phyloP scores from a whole-genome alignment of 2,113 vertebrate species.

The Natator depressus region DNA sequence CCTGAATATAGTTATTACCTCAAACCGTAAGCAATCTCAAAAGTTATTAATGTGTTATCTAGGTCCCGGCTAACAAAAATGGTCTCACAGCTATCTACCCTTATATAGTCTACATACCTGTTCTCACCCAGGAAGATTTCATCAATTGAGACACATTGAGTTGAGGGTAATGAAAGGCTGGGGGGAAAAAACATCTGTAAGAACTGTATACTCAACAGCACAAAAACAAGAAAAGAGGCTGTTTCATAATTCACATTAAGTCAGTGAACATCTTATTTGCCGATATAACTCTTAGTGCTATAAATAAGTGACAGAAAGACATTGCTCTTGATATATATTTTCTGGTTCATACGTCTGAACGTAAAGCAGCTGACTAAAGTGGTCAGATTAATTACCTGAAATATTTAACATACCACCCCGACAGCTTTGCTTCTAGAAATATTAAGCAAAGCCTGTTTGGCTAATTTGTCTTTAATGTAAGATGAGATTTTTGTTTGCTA shows the following conservation, averaged over 20 bases:
- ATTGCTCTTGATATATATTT: accelerated
- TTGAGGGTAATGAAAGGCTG: constrained; percentile 95
- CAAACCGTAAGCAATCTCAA: constrained; percentile 24
- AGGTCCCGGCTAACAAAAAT: constrained; percentile 24
- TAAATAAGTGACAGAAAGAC: neutral
- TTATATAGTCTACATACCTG: constrained; percentile 82
- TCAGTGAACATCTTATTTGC: constrained; percentile 52
- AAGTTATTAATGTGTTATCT: neutral
- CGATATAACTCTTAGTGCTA: constrained; percentile 40
- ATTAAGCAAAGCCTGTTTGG: neutral
- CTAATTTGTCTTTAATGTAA: neutral
- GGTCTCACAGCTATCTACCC: neutral
- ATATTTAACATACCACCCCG: neutral
- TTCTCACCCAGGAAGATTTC: constrained; percentile 95
- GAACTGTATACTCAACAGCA: constrained; percentile 30
- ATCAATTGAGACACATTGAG: constrained; percentile 91
- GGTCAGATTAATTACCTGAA: constrained; percentile 37
- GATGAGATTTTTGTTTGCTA: constrained; percentile 10
- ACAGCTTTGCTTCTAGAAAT: constrained; percentile 28
- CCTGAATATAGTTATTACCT: neutral
- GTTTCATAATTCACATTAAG: constrained; percentile 53
- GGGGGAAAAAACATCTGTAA: neutral
- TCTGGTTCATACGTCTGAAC: neutral
- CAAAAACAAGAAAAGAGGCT: constrained; percentile 14
- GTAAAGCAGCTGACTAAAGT: neutral